Percentiles rank a stretch among this genome's conserved stretches.
Evolutionary conservation across 2,113 vertebrate genomes (phyloP).

Genomic region (Nyctereutes procyonoides): DNA sequence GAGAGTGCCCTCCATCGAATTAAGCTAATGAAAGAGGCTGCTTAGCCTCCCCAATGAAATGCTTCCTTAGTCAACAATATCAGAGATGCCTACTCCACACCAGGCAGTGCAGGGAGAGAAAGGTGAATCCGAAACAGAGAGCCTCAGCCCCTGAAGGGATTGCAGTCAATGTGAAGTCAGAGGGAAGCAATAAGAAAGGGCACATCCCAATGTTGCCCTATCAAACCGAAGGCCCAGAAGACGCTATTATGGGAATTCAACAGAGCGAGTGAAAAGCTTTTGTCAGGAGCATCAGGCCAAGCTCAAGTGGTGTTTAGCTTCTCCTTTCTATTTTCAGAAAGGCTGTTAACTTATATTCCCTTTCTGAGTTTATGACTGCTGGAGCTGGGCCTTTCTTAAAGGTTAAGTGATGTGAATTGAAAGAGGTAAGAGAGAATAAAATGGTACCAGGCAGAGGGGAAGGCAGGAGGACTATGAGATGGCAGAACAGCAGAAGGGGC

Average conservation of each 20-base stretch:
- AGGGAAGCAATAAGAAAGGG: background rate
- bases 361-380: background rate
- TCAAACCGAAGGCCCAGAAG: background rate
- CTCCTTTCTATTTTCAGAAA: background rate
- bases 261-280: background rate
- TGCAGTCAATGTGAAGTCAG: background rate
- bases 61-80: background rate
- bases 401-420: background rate
- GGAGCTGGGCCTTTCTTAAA: background rate
- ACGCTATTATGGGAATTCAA: background rate
- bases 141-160: background rate
- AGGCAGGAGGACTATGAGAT: accelerated
- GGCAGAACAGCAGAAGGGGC: too few species aligned
- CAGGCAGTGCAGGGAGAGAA: background rate
- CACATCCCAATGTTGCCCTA: background rate
- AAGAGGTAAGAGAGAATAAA: background rate
- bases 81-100: background rate
- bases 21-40: background rate
- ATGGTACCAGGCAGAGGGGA: background rate
- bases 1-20: background rate
- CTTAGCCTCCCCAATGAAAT: accelerated
- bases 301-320: background rate
- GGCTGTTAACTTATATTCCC: background rate
- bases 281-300: background rate
- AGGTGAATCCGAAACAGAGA: accelerated